Evolutionary conservation across 2,113 vertebrate genomes (phyloP).

Genomic region (Chionis minor): DNA sequence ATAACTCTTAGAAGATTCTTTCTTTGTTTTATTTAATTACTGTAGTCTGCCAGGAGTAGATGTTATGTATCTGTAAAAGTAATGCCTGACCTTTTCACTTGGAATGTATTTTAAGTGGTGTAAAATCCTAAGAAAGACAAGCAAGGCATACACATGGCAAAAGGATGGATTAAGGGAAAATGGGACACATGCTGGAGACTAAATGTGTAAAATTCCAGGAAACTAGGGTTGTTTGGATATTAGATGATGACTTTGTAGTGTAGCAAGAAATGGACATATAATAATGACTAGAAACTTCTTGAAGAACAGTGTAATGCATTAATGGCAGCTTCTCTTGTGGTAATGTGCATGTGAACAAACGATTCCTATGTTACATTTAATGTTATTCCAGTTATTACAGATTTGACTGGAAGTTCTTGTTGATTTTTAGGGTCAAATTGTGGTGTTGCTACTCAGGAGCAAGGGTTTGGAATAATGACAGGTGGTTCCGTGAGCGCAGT

Average conservation of each 20-base stretch:
- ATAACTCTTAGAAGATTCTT: background rate
- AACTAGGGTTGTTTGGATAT: background rate
- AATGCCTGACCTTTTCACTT: background rate
- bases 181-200: background rate
- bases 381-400: background rate
- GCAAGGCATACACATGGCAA: background rate
- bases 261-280: background rate
- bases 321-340: background rate
- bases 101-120: background rate
- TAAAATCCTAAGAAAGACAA: background rate
- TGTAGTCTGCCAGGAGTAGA: background rate
- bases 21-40: background rate
- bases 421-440: background rate
- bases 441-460: background rate
- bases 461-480: background rate
- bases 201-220: background rate
- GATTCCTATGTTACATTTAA: background rate
- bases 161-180: background rate
- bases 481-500: background rate
- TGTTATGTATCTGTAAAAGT: background rate
- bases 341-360: background rate
- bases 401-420: background rate
- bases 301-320: accelerated
- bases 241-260: background rate
- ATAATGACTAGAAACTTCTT: background rate